Evolutionary conservation across 2,888 invertebrate species (phyloP).

Genomic region (Sinhomidia bicolor): DNA sequence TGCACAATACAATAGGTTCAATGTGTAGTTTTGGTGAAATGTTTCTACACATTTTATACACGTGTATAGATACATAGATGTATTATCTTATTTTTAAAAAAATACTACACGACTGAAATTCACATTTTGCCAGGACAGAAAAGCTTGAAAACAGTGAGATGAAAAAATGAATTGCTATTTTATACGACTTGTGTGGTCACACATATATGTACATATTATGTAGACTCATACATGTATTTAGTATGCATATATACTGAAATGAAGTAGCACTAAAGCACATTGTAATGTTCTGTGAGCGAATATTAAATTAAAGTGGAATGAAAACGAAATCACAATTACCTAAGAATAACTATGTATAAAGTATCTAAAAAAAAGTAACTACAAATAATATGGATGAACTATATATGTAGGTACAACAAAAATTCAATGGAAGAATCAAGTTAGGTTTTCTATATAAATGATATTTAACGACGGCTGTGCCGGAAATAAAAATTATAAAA

Average conservation of each 20-base stretch:
- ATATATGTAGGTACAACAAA: too few relatives aligned
- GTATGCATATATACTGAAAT: background rate
- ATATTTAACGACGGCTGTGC: too few relatives aligned
- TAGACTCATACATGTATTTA: background rate
- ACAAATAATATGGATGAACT: too few relatives aligned
- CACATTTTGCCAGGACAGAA: conserved; percentile 1
- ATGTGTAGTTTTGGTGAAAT: too few relatives aligned
- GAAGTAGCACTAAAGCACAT: background rate
- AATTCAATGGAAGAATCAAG: background rate
- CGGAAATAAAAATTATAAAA: background rate
- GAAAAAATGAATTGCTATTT: background rate
- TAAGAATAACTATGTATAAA: too few relatives aligned
- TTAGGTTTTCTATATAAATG: too few relatives aligned
- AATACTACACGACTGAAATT: conserved; percentile 14
- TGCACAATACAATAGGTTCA: too few relatives aligned
- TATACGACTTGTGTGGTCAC: background rate
- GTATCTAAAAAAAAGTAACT: too few relatives aligned
- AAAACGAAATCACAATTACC: too few relatives aligned
- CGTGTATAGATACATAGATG: too few relatives aligned
- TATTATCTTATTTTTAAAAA: background rate
- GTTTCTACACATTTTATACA: too few relatives aligned
- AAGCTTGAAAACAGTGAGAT: conserved; percentile 50
- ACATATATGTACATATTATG: background rate
- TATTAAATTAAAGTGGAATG: too few relatives aligned
- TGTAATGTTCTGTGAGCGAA: background rate